Evolutionary conservation across 2,113 vertebrate genomes (phyloP).

Genomic region (Scopus umbretta): DNA sequence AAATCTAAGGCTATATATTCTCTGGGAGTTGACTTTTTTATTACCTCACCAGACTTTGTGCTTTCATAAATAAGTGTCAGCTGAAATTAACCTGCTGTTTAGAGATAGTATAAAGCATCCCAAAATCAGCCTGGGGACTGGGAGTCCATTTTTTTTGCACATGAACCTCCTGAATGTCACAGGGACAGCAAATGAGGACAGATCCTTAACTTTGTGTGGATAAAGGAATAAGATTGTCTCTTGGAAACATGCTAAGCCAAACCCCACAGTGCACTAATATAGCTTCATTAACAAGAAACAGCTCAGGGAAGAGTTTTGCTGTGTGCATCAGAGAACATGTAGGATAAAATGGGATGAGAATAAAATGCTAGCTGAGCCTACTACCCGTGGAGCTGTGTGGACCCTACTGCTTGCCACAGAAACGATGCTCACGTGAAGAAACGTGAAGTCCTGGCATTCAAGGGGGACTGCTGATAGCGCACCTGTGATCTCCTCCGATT

Average conservation of each 20-base stretch:
- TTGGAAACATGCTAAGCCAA: background rate
- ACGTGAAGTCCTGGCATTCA: background rate
- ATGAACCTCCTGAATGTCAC: background rate
- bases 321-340: background rate
- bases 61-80: slow-evolving; percentile 66
- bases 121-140: background rate
- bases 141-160: background rate
- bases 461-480: background rate
- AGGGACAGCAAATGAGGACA: background rate
- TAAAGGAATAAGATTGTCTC: background rate
- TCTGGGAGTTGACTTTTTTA: slow-evolving; percentile 59
- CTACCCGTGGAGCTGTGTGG: background rate
- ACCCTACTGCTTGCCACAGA: background rate
- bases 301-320: background rate
- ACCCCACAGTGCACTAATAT: background rate
- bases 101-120: slow-evolving; percentile 52
- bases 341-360: background rate
- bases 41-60: slow-evolving; percentile 63
- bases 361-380: background rate
- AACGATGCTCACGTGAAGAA: fast-evolving
- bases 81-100: slow-evolving; percentile 66
- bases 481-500: fast-evolving
- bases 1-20: slow-evolving; percentile 34
- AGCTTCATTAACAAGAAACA: background rate
- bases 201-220: background rate